A percentile compares a stretch with the other conserved stretches of the same genome.
These are phyloP conservation scores for Ferdinandea cuprea DNA, from an alignment of 2,888 invertebrate genomes.

Conservation along the genomic window DNA sequence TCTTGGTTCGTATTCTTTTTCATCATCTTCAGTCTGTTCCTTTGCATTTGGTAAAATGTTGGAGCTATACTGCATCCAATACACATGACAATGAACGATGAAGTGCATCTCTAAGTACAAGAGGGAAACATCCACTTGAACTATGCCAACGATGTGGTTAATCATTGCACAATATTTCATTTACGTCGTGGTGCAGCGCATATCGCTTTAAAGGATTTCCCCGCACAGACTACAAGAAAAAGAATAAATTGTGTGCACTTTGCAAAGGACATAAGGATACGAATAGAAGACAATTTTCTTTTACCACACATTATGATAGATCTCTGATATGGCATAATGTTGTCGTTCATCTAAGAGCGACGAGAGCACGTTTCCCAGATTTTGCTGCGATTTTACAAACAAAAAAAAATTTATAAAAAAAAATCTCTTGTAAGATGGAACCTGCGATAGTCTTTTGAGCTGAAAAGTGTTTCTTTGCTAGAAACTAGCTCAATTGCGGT, in stretches of 20 bases:
- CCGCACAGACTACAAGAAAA: constrained; percentile 8
- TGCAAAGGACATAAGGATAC: constrained; percentile 59
- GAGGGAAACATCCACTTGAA: constrained; percentile 72
- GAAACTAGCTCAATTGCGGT: constrained; percentile 37
- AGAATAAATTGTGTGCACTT: constrained; percentile 41
- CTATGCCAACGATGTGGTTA: constrained; percentile 74
- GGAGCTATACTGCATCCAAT: constrained; percentile 4
- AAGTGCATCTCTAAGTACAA: constrained; percentile 47
- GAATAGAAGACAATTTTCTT: constrained; percentile 60
- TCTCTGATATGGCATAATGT: constrained; percentile 70
- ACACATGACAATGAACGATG: constrained; percentile 54
- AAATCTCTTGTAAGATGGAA: constrained; percentile 23
- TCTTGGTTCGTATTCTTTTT: constrained; percentile 8
- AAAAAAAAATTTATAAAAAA: no score
- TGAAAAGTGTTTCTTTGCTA: constrained; percentile 7
- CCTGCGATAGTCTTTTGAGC: constrained; percentile 31
- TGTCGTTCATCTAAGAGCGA: constrained; percentile 66
- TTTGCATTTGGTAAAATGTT: constrained; percentile 2
- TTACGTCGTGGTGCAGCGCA: constrained; percentile 55
- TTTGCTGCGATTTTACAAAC: constrained; percentile 54
- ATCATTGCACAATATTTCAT: constrained; percentile 73
- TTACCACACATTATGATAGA: constrained; percentile 58
- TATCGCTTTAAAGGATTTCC: constrained; percentile 57
- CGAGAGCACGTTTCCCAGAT: constrained; percentile 69
- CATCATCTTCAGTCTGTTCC: constrained; percentile 14